phyloP scores from a whole-genome alignment of 1,140 invertebrate species.

The Chelonus insularis region DNA sequence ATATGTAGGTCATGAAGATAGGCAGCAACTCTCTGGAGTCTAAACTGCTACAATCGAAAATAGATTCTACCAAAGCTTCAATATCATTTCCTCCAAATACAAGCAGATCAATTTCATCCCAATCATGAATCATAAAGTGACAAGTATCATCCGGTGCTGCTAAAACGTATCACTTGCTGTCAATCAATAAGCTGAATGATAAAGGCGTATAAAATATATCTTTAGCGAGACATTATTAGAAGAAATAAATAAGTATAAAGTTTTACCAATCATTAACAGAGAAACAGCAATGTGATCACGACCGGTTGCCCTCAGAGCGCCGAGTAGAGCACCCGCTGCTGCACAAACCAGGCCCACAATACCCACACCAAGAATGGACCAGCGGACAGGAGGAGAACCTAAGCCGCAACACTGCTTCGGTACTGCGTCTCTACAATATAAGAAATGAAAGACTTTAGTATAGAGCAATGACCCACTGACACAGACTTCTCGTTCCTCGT shows the following conservation, averaged over 20 bases:
- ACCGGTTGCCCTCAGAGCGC: constrained; percentile 56
- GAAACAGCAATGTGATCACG: constrained; percentile 57
- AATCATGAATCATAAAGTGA: constrained; percentile 6
- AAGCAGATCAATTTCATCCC: constrained; percentile 7
- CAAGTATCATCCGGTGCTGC: background rate
- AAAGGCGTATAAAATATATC: too few species aligned
- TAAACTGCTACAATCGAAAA: background rate
- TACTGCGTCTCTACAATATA: constrained; percentile 53
- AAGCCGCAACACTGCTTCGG: constrained; percentile 59
- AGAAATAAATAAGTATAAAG: background rate
- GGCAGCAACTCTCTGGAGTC: background rate
- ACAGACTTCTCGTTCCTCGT: constrained; percentile 38
- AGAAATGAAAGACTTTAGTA: constrained; percentile 30
- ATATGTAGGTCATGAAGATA: constrained; percentile 1
- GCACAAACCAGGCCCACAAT: constrained; percentile 56
- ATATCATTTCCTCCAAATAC: background rate
- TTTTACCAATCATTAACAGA: constrained; percentile 57
- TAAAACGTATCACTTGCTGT: background rate
- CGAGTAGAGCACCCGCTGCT: constrained; percentile 54
- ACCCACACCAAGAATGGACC: constrained; percentile 57
- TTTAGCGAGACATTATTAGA: background rate
- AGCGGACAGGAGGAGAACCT: constrained; percentile 56
- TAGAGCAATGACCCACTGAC: constrained; percentile 51
- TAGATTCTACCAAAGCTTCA: constrained; percentile 2
- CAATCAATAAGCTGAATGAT: too few species aligned